Base-by-base conservation (phyloP, 2,113 vertebrate species). In the Pongo pygmaeus region DNA sequence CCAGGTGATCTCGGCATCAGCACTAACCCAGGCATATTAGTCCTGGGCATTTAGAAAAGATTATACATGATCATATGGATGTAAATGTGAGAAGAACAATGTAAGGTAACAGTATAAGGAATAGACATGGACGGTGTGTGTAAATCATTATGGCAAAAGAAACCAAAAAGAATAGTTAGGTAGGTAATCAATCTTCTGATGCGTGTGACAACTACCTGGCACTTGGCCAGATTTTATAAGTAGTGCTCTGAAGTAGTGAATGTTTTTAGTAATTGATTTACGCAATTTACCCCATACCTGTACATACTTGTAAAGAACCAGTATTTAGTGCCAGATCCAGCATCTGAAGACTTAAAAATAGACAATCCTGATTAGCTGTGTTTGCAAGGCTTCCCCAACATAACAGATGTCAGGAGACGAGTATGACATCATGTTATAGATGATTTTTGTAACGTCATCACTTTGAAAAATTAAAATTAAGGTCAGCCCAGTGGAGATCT, bases 401-500 rank as follows among this genome's bases (percentile, higher is more conserved):
- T 32, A 52, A 57, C 3, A 92, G 72, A 75, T 78, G 59, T 52
- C 17, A 85, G 23, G 57, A 97, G 13, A 91, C 23, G 38, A 85
- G 57, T n/a, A 91, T 64, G 17, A 81, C 22, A 81, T 79, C 27
- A 77, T 38, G 79, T 52, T 43, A 90, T 18, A 57, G 61, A 59
- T 89, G 40, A 89, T n/a, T 90, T 95, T 89, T 95, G 11, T 97
- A 75, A 97, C 81, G 1, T 18, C 30, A 38, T 80, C n/a, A 77
- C 55, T 96, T 95, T n/a, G 59, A 93, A 96, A 86, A 94, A 10
- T 67, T 83, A 50, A 86, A 80, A 81, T 74, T 74, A 85, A 93
- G 81, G 22, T 87, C 69, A 83, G 57, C 27, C 67, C 52, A 84
- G 35, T 13, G 52, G 38, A 91, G 32, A 43, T 89, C 81, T 91